Evolutionary conservation across 1,140 invertebrate genomes (phyloP), one percentile per base, ranked within the genome.

Genomic region (Chymomyza costata): DNA sequence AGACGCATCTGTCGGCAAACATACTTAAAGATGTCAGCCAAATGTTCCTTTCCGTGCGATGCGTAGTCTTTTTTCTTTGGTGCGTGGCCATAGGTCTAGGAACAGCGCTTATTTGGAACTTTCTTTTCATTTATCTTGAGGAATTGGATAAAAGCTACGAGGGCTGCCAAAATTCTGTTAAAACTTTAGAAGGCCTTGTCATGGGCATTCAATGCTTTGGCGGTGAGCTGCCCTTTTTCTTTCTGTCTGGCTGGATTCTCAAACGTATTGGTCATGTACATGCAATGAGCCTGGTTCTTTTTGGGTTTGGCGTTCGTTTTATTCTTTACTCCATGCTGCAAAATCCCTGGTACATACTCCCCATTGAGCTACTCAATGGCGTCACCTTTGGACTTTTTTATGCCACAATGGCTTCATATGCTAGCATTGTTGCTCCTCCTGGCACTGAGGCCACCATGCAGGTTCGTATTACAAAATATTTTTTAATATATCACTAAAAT

Each of bases 201-300:
- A 91, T 92, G 71, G 91, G 91, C 2, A 89, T 96, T 38, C 93
- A 96, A 81, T 94, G 92, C 61, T 92, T 97, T 64, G 86, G 91
- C 15, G 96, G 96, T n/a, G 95, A 97, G 86, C 85, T 96, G 52
- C 94, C 94, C 0, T 95, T 96, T 65, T 94, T 97, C 86, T 95
- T 96, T 81, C 76, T 95, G 8, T 95, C 94, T 11, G 90, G 91
- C 88, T 82, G 86, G 76, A 91, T 97, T 34, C 87, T 97, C 1
- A 91, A 92, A 60, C 93, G 92, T 82, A 86, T 97, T 1, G 95
- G 95, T 0, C 94, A 96, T 73, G 86, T 93, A 0, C 90, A 93
- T 68, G 90, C 92, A 47, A 94, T 98, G 90, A 92, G 91, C 41
- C 66, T 96, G 15, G 92, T 96, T 1, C 87, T 97, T n/a, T 86